Evolutionary conservation across 2,888 invertebrate species (phyloP).

Genomic region (Macrophya annulata): DNA sequence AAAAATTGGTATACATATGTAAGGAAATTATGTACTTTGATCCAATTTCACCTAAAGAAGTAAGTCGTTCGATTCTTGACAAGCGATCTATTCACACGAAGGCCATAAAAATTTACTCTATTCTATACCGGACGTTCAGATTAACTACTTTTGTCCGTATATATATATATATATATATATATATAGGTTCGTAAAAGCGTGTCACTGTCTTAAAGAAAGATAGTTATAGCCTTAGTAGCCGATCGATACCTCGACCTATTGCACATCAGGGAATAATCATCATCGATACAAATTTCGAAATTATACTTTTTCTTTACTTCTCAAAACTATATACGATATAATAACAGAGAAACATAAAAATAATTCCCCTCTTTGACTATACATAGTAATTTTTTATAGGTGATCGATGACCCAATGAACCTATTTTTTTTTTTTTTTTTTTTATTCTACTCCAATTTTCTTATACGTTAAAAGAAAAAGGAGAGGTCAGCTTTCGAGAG

Average conservation of each 20-base stretch:
- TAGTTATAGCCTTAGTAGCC: not conserved
- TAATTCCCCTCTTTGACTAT: no score
- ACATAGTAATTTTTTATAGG: not conserved
- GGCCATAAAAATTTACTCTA: constrained; percentile 32
- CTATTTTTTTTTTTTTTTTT: not conserved
- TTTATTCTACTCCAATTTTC: not conserved
- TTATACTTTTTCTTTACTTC: no score
- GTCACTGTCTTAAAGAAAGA: not conserved
- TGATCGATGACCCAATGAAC: not conserved
- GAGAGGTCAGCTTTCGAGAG: not conserved
- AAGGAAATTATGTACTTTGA: not conserved
- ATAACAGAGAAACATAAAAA: no score
- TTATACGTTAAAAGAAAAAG: not conserved
- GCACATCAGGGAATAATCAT: not conserved
- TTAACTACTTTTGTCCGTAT: constrained; percentile 38
- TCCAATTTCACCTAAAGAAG: not conserved
- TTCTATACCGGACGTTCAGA: not conserved
- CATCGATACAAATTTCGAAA: not conserved
- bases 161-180: no score
- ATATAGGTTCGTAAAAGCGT: not conserved
- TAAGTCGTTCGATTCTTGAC: constrained; percentile 14
- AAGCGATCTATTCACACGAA: constrained; percentile 29
- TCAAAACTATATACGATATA: no score
- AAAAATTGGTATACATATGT: no score
- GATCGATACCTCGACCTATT: not conserved